Percentiles rank a stretch among this genome's conserved stretches.
Conservation (phyloP, 2,797 vertebrate species). For the Halcyon smyrnensis region DNA sequence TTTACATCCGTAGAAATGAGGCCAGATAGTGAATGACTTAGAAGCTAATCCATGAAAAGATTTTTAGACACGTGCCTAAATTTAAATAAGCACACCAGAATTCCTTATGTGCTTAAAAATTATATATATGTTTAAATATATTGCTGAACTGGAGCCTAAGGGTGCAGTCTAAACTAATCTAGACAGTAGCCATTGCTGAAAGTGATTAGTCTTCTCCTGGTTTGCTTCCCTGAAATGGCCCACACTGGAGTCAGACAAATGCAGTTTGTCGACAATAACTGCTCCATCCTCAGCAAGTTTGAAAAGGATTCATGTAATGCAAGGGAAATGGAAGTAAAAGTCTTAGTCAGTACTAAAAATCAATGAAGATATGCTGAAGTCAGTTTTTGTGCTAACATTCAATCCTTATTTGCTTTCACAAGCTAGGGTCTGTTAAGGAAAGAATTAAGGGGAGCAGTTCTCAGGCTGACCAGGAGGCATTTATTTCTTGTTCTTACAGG, state of each 20-base stretch:
- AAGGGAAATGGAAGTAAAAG: neutral
- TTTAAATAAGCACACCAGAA: neutral
- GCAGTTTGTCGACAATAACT: neutral
- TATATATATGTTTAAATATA: neutral
- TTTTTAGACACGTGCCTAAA: neutral
- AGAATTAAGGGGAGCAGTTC: neutral
- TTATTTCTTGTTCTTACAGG: neutral
- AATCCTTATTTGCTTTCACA: neutral
- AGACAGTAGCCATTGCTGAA: neutral
- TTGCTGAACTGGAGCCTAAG: constrained; percentile 1
- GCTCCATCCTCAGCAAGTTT: neutral
- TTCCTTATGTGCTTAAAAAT: neutral
- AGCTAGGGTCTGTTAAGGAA: neutral
- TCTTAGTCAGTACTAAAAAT: neutral
- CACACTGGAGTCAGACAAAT: neutral
- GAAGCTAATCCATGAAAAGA: neutral
- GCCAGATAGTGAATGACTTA: neutral
- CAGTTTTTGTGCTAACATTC: neutral
- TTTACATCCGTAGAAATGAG: neutral
- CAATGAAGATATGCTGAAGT: neutral
- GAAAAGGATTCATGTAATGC: neutral
- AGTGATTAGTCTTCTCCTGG: neutral
- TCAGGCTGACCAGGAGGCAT: neutral
- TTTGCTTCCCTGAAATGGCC: neutral
- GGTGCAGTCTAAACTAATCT: neutral